A percentile compares a stretch with the other conserved stretches of the same genome.
These are phyloP conservation scores for Bombus cullumanus DNA, from an alignment of 1,140 invertebrate species.

Conservation along the genomic window DNA sequence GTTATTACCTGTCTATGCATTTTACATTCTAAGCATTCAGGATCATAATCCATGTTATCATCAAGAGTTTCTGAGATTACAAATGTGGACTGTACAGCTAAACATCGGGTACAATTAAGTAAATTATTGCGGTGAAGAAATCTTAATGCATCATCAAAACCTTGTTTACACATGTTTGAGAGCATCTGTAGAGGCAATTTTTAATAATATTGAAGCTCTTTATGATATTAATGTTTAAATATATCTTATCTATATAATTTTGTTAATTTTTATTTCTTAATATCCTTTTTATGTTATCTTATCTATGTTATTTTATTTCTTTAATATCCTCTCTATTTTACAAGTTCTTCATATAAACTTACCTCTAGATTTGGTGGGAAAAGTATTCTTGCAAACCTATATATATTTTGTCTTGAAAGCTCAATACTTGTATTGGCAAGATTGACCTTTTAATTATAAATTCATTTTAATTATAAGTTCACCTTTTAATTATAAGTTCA, in stretches of 20 bases:
- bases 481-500: constrained; percentile 66
- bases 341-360: constrained; percentile 36
- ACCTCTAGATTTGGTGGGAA: constrained; percentile 97
- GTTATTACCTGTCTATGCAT: constrained; percentile 88
- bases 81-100: constrained; percentile 92
- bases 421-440: constrained; percentile 98
- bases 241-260: not conserved
- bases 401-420: constrained; percentile 95
- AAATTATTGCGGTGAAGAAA: constrained; percentile 96
- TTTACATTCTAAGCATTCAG: constrained; percentile 92
- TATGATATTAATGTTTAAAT: not conserved
- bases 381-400: constrained; percentile 94
- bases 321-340: not conserved
- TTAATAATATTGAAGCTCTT: not conserved
- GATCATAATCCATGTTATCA: constrained; percentile 89
- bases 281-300: not conserved
- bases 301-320: not conserved
- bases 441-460: constrained; percentile 87
- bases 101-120: constrained; percentile 92
- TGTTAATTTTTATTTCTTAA: not conserved
- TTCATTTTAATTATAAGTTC: constrained; percentile 78
- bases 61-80: constrained; percentile 88
- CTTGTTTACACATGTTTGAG: constrained; percentile 98
- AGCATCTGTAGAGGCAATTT: constrained; percentile 82
- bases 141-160: constrained; percentile 97